Percentiles rank a stretch among this genome's conserved stretches.
Evolutionary conservation across 1,140 invertebrate species (phyloP).

Genomic region (Drosophila bifasciata): DNA sequence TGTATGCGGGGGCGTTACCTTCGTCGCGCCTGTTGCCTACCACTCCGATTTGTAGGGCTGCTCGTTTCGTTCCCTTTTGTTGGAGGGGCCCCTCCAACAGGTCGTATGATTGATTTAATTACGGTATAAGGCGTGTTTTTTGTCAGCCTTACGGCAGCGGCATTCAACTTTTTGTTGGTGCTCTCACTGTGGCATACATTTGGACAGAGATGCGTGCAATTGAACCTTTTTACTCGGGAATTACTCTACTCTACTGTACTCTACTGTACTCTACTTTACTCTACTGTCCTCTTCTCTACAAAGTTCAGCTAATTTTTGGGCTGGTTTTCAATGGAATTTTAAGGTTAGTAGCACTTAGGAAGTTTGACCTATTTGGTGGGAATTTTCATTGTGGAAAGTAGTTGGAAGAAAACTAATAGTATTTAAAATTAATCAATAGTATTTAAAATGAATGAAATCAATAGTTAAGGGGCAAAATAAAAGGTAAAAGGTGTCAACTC

Average conservation of each 20-base stretch:
- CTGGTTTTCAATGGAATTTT: too few relatives aligned
- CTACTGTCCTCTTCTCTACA: too few relatives aligned
- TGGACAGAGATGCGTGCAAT: not conserved
- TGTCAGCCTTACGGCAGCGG: conserved; percentile 15
- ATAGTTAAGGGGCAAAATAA: too few relatives aligned
- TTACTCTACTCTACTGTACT: not conserved
- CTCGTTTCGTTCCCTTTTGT: conserved; percentile 51
- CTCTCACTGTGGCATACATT: conserved; percentile 1
- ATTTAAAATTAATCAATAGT: too few relatives aligned
- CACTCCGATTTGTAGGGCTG: conserved; percentile 21
- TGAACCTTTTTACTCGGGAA: not conserved
- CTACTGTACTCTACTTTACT: too few relatives aligned
- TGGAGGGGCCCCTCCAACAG: conserved; percentile 35
- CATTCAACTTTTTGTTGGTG: conserved; percentile 14
- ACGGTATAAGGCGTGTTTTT: conserved; percentile 56
- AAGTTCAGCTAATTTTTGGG: too few relatives aligned
- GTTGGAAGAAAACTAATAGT: too few relatives aligned
- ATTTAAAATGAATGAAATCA: too few relatives aligned
- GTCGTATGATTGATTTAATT: conserved; percentile 80
- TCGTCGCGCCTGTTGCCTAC: conserved; percentile 30
- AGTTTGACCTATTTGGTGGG: too few relatives aligned
- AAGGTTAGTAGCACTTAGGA: too few relatives aligned
- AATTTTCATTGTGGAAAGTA: too few relatives aligned
- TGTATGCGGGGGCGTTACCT: conserved; percentile 56
- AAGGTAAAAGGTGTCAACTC: too few relatives aligned